These are phyloP conservation scores for Bubo blakistoni DNA, from an alignment of 2,113 vertebrate species.

Conservation along the genomic window DNA sequence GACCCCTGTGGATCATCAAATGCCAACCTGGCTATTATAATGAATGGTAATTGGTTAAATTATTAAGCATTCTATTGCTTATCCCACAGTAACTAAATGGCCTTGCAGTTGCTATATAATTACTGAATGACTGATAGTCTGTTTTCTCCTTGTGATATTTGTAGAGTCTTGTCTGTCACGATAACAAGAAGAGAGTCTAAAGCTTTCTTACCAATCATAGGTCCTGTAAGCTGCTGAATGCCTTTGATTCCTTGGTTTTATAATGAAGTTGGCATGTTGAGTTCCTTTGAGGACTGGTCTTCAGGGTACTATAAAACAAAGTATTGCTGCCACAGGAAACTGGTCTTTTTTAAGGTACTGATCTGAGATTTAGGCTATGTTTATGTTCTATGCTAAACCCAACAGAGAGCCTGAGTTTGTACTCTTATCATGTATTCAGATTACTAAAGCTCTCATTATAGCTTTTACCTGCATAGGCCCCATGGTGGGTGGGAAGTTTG, in stretches of 20 bases:
- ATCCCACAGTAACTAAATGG: constrained; percentile 73
- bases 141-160: constrained; percentile 61
- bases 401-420: neutral
- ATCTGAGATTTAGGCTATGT: neutral
- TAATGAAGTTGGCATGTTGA: neutral
- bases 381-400: neutral
- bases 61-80: constrained; percentile 78
- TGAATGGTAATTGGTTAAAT: constrained; percentile 75
- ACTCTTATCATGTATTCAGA: neutral
- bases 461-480: neutral
- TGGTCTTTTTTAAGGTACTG: neutral
- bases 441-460: neutral
- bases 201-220: neutral
- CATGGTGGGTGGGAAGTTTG: constrained; percentile 1
- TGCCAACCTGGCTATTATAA: constrained; percentile 74
- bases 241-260: neutral
- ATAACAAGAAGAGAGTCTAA: constrained; percentile 15
- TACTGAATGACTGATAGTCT: constrained; percentile 66
- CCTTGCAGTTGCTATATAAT: constrained; percentile 74
- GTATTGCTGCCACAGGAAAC: neutral
- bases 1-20: constrained; percentile 69
- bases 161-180: constrained; percentile 39
- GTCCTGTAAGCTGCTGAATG: neutral
- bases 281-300: neutral
- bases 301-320: neutral